Evolutionary conservation across 2,113 vertebrate species (phyloP).

Genomic region (Toxotes jaculatrix): DNA sequence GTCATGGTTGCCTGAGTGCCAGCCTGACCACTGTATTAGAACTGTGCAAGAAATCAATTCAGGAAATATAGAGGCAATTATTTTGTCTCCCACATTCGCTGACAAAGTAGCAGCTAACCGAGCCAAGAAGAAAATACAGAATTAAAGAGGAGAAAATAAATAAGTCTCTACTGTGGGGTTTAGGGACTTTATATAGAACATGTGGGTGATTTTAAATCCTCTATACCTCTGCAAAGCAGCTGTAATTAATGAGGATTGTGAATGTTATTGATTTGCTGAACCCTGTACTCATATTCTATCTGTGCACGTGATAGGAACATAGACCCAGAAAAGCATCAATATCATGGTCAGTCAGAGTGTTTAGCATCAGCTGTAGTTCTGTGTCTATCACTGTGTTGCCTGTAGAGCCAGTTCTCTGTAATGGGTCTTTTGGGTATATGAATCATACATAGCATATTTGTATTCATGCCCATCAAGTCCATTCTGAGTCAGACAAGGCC

Average conservation of each 20-base stretch:
- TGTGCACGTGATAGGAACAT: background rate
- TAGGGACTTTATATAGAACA: conserved; percentile 43
- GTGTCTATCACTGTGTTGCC: background rate
- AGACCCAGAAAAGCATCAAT: background rate
- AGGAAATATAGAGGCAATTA: conserved; percentile 88
- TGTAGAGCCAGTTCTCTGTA: conserved; percentile 3
- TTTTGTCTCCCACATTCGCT: conserved; percentile 84
- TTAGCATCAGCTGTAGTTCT: background rate
- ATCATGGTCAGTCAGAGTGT: conserved; percentile 8
- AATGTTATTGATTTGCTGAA: conserved; percentile 64
- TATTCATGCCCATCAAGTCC: conserved; percentile 6
- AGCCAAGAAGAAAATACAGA: conserved; percentile 80
- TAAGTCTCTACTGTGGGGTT: conserved; percentile 60
- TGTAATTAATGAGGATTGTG: conserved; percentile 72
- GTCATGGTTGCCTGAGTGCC: conserved; percentile 72
- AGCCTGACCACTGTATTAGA: conserved; percentile 81
- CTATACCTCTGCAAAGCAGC: conserved; percentile 49
- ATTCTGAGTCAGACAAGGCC: conserved; percentile 25
- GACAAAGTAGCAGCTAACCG: conserved; percentile 82
- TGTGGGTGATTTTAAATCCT: conserved; percentile 63
- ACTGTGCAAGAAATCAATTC: conserved; percentile 84
- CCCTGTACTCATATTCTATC: conserved; percentile 19
- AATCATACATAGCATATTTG: conserved; percentile 29
- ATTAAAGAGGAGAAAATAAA: conserved; percentile 79
- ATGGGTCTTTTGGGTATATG: conserved; percentile 18